Evolutionary conservation across 2,888 invertebrate species (phyloP), one percentile per base, ranked within the genome.

Genomic region (Limenitis arthemis): DNA sequence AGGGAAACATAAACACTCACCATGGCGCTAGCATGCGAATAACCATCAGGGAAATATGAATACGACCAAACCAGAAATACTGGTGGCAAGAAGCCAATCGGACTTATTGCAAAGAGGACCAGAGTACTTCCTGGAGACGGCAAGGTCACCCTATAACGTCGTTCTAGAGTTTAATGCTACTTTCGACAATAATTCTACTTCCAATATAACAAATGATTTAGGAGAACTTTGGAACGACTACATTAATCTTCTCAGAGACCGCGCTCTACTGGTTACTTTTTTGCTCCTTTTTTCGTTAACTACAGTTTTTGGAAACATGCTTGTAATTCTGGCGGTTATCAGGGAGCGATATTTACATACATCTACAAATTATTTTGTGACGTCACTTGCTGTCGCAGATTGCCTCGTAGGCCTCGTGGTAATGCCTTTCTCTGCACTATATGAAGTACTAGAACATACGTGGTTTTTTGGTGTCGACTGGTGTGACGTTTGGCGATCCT

Each of bases 401-500:
- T 96, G 98, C 65, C 87, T 99, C 41, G 98, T 99, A 5, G 99
- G 99, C 0, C 86, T 97, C 44, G 95, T 98, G 5, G 99, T 99
- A 46, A 99, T 99, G 99, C 99, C 99, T 0, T 97, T 99, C 78
- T 95, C 95, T 58, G 96, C 96, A 0, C 88, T 96, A 9, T 95
- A 96, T 73, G 96, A 97, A 79, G 93, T 95, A 9, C 83, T 95
- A 31, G 94, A 94, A 67, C 94, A 95, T 67, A 93, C 92, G 29
- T 98, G 98, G 98, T 92, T 96, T 63, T 98, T 97, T 73, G 98
- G 98, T 5, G 91, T 93, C 4, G 94, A 95, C 67, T 97, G 97
- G 95, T 99, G 99, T 77, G 99, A 99, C 73, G 91, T 98, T 28
- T 99, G 99, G 98, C 91, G 98, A 49, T 98, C 98, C 0, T 78